phyloP scores from a whole-genome alignment of 2,113 vertebrate genomes.

The Seriola rivoliana region DNA sequence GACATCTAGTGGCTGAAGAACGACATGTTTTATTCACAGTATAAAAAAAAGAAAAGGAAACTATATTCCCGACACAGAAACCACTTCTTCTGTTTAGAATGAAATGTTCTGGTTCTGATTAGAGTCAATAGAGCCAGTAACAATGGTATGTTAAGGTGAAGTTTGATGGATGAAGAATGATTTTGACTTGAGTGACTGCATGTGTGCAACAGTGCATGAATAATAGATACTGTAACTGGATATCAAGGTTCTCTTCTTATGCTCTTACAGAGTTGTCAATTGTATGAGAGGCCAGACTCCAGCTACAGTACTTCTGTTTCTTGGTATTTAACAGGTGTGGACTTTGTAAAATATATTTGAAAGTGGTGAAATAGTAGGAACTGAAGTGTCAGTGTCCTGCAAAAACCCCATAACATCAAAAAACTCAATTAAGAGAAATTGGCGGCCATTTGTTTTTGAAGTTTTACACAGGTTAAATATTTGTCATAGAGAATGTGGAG shows the following conservation, averaged over 20 bases:
- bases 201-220: constrained; percentile 57
- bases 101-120: constrained; percentile 22
- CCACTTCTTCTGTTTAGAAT: neutral
- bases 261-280: constrained; percentile 26
- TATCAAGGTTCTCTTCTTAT: constrained; percentile 36
- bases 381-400: constrained; percentile 36
- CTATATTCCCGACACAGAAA: neutral
- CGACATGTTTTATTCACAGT: constrained; percentile 12
- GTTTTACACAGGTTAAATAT: neutral
- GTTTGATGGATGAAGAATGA: constrained; percentile 44
- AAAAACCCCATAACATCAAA: constrained; percentile 8
- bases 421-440: neutral
- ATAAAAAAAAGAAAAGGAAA: neutral
- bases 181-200: constrained; percentile 38
- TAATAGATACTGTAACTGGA: constrained; percentile 68
- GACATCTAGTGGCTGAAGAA: constrained; percentile 73
- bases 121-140: constrained; percentile 18
- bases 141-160: constrained; percentile 3
- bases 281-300: constrained; percentile 29
- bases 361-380: constrained; percentile 30
- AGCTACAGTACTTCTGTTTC: constrained; percentile 22
- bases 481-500: neutral
- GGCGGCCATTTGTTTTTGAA: neutral
- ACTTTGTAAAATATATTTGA: constrained; percentile 55
- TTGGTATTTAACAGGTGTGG: constrained; percentile 36